These are phyloP conservation scores for Helarctos malayanus DNA, from an alignment of 2,797 vertebrate species.

Conservation along the genomic window DNA sequence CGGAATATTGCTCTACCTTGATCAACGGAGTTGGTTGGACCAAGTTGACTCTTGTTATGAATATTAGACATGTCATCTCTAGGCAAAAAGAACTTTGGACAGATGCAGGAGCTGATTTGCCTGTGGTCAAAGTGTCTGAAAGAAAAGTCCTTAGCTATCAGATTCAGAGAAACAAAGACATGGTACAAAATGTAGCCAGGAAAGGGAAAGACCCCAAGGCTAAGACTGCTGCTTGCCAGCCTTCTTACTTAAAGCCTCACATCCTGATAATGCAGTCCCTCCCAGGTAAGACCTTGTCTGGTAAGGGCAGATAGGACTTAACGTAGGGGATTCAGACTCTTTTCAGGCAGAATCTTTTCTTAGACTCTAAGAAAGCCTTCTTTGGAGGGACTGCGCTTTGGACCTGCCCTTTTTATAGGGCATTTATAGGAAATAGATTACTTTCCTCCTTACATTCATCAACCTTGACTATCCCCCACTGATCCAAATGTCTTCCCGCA, in stretches of 20 bases:
- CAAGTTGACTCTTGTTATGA: neutral
- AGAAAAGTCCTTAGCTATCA: neutral
- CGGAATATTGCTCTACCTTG: neutral
- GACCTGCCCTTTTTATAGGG: neutral
- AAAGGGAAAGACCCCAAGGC: neutral
- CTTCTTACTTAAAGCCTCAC: neutral
- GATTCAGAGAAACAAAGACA: neutral
- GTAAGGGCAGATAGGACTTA: neutral
- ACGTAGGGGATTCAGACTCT: neutral
- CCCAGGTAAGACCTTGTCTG: neutral
- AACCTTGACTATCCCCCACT: neutral
- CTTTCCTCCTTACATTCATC: neutral
- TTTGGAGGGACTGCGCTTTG: neutral
- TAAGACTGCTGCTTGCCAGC: neutral
- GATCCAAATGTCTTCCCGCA: neutral
- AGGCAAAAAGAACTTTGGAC: neutral
- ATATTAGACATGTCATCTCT: neutral
- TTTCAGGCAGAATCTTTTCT: neutral
- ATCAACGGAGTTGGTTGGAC: neutral
- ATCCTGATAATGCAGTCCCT: neutral
- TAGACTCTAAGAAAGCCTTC: neutral
- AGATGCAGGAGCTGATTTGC: rapidly evolving
- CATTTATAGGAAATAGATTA: neutral
- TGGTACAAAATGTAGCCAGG: neutral
- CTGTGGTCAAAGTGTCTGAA: neutral